phyloP scores from a whole-genome alignment of 2,797 vertebrate species.

The Todus mexicanus region DNA sequence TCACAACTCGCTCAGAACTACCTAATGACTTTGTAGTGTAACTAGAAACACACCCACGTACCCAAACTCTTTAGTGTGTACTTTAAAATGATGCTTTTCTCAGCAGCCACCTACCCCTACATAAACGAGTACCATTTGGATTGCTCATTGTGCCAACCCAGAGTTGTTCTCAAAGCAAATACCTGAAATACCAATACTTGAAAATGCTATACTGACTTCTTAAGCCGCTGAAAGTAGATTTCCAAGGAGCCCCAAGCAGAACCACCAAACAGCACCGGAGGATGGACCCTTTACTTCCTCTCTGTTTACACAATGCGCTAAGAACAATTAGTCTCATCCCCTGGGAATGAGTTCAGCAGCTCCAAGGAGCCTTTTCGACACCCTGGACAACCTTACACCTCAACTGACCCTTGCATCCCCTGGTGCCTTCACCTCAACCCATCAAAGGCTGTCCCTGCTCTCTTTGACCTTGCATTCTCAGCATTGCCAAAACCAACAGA shows the following conservation, averaged over 20 bases:
- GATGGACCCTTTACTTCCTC: not conserved
- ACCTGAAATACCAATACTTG: no score
- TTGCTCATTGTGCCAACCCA: not conserved
- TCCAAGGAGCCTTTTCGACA: not conserved
- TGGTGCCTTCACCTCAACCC: not conserved
- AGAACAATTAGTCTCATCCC: not conserved
- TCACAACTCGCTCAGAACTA: not conserved
- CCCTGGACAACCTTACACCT: not conserved
- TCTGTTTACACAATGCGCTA: not conserved
- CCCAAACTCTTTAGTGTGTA: not conserved
- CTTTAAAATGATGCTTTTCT: not conserved
- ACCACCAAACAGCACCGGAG: not conserved
- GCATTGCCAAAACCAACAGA: not conserved
- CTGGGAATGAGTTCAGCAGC: not conserved
- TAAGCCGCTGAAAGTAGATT: not conserved
- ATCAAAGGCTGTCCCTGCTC: not conserved
- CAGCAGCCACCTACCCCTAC: not conserved
- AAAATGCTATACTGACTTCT: not conserved
- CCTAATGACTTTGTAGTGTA: rapidly evolving
- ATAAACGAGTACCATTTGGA: not conserved
- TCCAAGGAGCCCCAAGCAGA: not conserved
- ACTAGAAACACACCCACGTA: not conserved
- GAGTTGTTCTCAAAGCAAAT: not conserved
- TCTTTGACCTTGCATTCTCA: not conserved
- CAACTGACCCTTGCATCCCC: not conserved